These are phyloP conservation scores for Pantherophis vulpinus DNA, from an alignment of 2,797 vertebrate genomes.

Conservation along the genomic window DNA sequence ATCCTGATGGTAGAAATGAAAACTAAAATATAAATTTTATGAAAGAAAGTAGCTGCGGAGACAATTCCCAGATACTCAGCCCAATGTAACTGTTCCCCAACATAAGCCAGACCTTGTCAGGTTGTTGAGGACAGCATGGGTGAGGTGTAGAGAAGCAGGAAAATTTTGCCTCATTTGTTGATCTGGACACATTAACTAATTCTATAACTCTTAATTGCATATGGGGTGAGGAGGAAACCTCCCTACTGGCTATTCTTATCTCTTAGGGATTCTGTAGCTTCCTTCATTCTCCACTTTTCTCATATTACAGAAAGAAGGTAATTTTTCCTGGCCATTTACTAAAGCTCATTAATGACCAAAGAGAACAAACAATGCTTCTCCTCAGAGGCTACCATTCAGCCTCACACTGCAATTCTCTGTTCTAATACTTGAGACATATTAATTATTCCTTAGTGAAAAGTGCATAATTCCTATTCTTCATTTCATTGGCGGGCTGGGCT, in stretches of 20 bases:
- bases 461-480: slow-evolving; percentile 89
- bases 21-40: slow-evolving; percentile 47
- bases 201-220: slow-evolving; percentile 65
- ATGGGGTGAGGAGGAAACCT: slow-evolving; percentile 1
- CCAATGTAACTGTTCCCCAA: slow-evolving; percentile 55
- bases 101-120: slow-evolving; percentile 60
- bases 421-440: slow-evolving; percentile 99
- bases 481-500: slow-evolving; percentile 67
- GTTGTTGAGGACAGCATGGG: slow-evolving; percentile 49
- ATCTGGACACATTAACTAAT: slow-evolving; percentile 55
- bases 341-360: slow-evolving; percentile 97
- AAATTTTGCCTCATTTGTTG: slow-evolving; percentile 47
- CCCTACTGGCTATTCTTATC: slow-evolving; percentile 59
- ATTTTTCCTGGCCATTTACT: slow-evolving; percentile 96
- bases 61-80: slow-evolving; percentile 52
- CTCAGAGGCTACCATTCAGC: slow-evolving; percentile 95
- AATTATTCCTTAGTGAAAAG: slow-evolving; percentile 98
- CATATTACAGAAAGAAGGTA: slow-evolving; percentile 90
- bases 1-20: slow-evolving; percentile 51
- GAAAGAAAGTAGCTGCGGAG: slow-evolving; percentile 46
- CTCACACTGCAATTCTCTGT: slow-evolving; percentile 92
- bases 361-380: slow-evolving; percentile 97
- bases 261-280: slow-evolving; percentile 74
- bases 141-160: background rate
- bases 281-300: slow-evolving; percentile 86